Evolutionary conservation across 2,888 invertebrate genomes (phyloP).

Genomic region (Drosophila prostipennis): DNA sequence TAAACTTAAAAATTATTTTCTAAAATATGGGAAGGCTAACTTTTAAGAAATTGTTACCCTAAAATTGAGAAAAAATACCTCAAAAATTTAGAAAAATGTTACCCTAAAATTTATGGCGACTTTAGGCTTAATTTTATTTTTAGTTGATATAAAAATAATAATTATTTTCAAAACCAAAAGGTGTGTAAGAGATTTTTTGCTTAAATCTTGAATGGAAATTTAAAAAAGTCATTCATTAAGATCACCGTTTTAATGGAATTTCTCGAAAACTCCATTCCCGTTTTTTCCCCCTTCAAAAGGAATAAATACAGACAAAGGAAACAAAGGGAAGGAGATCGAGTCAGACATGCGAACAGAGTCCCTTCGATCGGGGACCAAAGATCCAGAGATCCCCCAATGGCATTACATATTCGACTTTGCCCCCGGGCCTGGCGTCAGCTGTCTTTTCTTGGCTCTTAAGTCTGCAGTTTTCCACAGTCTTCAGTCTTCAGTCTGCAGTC

Average conservation of each 20-base stretch:
- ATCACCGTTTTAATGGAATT: not conserved
- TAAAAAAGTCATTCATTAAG: constrained; percentile 5
- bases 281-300: not conserved
- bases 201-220: not conserved
- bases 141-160: no score
- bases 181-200: not conserved
- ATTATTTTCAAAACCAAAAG: no score
- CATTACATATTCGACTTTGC: constrained; percentile 37
- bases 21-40: no score
- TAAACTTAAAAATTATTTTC: no score
- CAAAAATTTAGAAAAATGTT: no score
- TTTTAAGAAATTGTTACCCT: no score
- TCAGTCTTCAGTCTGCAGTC: constrained; percentile 8
- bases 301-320: not conserved
- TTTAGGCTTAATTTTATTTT: no score
- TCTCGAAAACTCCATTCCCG: not conserved
- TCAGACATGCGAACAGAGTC: constrained; percentile 10
- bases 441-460: constrained; percentile 21
- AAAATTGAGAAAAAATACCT: no score
- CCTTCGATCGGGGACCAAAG: not conserved
- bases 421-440: constrained; percentile 35
- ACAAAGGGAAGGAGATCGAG: not conserved
- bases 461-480: constrained; percentile 7
- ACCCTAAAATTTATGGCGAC: no score
- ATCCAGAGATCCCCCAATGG: constrained; percentile 6